Conservation (phyloP, 2,113 vertebrate genomes). For the Chroicocephalus ridibundus region DNA sequence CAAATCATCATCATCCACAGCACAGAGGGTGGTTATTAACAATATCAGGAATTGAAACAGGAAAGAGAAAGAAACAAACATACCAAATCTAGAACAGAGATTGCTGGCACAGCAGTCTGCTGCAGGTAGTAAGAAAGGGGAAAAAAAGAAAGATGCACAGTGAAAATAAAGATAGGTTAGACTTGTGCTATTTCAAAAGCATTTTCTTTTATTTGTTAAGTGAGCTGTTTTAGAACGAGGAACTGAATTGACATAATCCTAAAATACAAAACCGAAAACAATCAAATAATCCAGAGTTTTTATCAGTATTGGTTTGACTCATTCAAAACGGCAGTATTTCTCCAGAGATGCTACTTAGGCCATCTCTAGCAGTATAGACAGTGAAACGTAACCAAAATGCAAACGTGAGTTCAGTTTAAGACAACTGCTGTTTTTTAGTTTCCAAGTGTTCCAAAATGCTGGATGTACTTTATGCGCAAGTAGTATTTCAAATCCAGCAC, state of each 20-base stretch:
- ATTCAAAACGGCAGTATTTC: neutral
- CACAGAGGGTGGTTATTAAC: constrained; percentile 19
- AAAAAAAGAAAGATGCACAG: constrained; percentile 80
- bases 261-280: neutral
- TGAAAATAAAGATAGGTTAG: constrained; percentile 78
- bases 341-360: neutral
- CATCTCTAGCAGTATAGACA: neutral
- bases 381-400: neutral
- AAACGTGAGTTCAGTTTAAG: neutral
- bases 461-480: neutral
- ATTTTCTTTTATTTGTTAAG: constrained; percentile 59
- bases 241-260: neutral
- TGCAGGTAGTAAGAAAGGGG: constrained; percentile 83
- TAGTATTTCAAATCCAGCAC: neutral
- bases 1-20: constrained; percentile 52
- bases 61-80: constrained; percentile 85
- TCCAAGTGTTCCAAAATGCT: neutral
- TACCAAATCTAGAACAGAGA: constrained; percentile 99
- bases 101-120: constrained; percentile 99
- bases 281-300: neutral
- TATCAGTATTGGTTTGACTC: neutral
- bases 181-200: constrained; percentile 65
- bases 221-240: neutral
- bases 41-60: constrained; percentile 51
- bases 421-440: neutral